Conservation (phyloP, 2,113 vertebrate species). For the Rhipidura dahli region DNA sequence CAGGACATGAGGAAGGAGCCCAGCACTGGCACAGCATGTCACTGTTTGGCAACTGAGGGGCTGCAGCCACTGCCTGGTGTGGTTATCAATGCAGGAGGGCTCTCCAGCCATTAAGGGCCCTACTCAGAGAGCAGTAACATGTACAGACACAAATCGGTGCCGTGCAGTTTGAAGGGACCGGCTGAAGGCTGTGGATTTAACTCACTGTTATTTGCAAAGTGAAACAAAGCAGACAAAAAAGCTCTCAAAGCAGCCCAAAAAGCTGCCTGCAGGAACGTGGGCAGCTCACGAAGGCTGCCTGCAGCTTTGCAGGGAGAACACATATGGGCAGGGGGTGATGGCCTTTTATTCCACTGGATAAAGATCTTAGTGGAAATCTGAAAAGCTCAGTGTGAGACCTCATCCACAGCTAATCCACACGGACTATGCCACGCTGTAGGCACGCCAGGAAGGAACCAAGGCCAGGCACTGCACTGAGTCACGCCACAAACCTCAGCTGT, state of each 20-base stretch:
- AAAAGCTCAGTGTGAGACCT: not conserved
- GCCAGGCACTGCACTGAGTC: not conserved
- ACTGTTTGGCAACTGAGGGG: not conserved
- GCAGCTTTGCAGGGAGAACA: conserved; percentile 32
- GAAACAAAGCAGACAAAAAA: not conserved
- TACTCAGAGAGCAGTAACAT: not conserved
- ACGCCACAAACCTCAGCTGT: not conserved
- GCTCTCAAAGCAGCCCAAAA: not conserved
- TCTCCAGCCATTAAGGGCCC: not conserved
- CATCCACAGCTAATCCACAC: not conserved
- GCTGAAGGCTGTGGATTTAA: not conserved
- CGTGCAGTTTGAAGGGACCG: not conserved
- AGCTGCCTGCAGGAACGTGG: conserved; percentile 7
- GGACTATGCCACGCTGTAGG: not conserved
- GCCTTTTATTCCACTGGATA: conserved; percentile 33
- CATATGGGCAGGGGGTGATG: conserved; percentile 28
- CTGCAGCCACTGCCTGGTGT: not conserved
- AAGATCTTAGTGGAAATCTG: conserved; percentile 33
- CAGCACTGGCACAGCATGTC: fast-evolving
- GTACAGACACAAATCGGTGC: not conserved
- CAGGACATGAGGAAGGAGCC: fast-evolving
- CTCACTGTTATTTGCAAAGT: not conserved
- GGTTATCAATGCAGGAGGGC: not conserved
- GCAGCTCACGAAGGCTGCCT: not conserved
- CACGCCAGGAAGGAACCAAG: not conserved